Percentiles rank a stretch among this genome's conserved stretches.
Conservation (phyloP, 1,140 invertebrate species). For the Globodera rostochiensis region DNA sequence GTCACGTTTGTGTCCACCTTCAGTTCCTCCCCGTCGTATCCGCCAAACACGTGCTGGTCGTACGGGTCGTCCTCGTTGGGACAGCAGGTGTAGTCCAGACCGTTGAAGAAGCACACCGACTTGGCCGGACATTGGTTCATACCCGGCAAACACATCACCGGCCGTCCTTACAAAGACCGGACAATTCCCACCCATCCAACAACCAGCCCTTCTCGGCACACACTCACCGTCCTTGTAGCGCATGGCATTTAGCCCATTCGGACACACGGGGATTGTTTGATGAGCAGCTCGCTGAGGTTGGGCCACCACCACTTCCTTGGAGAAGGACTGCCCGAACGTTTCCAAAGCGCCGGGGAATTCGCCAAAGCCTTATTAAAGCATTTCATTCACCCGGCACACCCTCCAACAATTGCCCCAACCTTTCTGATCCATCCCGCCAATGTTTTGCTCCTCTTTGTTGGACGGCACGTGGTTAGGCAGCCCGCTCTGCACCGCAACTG, state of each 20-base stretch:
- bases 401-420: not conserved
- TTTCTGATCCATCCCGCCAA: slow-evolving; percentile 13
- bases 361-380: not conserved
- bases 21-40: slow-evolving; percentile 61
- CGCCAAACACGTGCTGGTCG: slow-evolving; percentile 63
- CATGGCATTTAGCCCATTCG: slow-evolving; percentile 57
- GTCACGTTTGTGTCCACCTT: slow-evolving; percentile 29
- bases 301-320: not conserved
- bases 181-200: not conserved
- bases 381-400: not conserved
- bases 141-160: slow-evolving; percentile 63
- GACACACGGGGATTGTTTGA: slow-evolving; percentile 35
- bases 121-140: slow-evolving; percentile 63
- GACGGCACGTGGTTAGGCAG: not conserved
- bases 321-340: not conserved
- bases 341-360: not conserved
- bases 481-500: not conserved
- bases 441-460: not conserved
- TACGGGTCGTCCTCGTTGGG: slow-evolving; percentile 65
- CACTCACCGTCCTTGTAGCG: slow-evolving; percentile 40
- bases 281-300: not conserved
- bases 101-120: slow-evolving; percentile 65
- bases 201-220: not conserved
- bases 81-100: slow-evolving; percentile 64
- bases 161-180: slow-evolving; percentile 37